Percentiles rank a stretch among this genome's conserved stretches.
Evolutionary conservation across 2,113 vertebrate genomes (phyloP).

Genomic region (Eulemur macaco): DNA sequence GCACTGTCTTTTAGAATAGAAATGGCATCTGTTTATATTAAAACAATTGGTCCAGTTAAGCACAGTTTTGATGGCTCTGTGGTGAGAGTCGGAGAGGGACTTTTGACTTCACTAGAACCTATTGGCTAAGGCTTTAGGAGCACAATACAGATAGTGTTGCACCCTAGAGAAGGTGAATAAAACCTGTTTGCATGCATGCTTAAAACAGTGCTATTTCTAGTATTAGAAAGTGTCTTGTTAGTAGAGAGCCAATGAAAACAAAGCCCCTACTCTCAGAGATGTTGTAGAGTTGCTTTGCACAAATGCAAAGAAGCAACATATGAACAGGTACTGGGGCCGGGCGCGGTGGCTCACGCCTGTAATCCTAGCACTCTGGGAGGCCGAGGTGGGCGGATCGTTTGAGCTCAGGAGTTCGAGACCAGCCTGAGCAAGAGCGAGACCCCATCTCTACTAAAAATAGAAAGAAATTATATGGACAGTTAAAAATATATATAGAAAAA

Average conservation of each 20-base stretch:
- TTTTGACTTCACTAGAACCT: background rate
- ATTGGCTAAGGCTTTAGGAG: background rate
- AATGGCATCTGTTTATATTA: background rate
- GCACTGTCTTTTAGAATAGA: constrained; percentile 18
- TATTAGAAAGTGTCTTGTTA: background rate
- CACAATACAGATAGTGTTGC: background rate
- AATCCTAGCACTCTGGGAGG: no score
- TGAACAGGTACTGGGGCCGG: no score
- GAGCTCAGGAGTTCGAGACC: no score
- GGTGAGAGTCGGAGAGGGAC: background rate
- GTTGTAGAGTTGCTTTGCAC: background rate
- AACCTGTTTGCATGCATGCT: background rate
- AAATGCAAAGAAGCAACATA: background rate
- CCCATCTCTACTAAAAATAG: no score
- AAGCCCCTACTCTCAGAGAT: background rate
- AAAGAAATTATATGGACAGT: no score
- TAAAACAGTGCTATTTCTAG: background rate
- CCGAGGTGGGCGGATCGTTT: no score
- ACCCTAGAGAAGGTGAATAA: background rate
- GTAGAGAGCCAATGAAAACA: constrained; percentile 22
- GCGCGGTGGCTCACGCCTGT: no score
- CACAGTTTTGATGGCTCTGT: background rate
- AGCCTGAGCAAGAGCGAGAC: no score
- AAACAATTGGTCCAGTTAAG: background rate
- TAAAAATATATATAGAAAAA: no score